Percentiles rank a stretch among this genome's conserved stretches.
Conservation (phyloP, 2,797 vertebrate genomes). For the Galaxias olidus region DNA sequence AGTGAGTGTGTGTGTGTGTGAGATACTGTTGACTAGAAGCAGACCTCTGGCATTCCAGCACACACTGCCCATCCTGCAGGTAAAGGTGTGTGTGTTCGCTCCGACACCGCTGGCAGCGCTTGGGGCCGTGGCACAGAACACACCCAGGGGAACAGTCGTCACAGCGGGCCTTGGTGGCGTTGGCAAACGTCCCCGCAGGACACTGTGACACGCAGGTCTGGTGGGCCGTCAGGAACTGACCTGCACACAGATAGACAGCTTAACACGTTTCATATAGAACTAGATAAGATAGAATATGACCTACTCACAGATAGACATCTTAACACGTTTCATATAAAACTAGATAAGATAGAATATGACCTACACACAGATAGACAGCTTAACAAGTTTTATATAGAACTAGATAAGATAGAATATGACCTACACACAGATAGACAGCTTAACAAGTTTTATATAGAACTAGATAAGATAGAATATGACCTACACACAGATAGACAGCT, state of each 20-base stretch:
- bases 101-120: slow-evolving; percentile 77
- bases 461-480: too few species aligned
- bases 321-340: too few species aligned
- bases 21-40: slow-evolving; percentile 17
- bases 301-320: too few species aligned
- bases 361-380: too few species aligned
- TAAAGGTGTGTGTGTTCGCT: slow-evolving; percentile 52
- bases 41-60: slow-evolving; percentile 80
- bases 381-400: too few species aligned
- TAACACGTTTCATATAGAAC: too few species aligned
- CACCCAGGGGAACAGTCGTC: slow-evolving; percentile 78
- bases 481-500: too few species aligned
- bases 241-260: background rate
- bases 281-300: too few species aligned
- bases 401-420: too few species aligned
- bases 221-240: slow-evolving; percentile 46
- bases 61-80: slow-evolving; percentile 82
- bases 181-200: slow-evolving; percentile 77
- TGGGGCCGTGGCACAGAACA: slow-evolving; percentile 48
- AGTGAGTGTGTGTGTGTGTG: background rate
- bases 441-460: too few species aligned
- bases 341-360: too few species aligned
- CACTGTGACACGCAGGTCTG: slow-evolving; percentile 75
- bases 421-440: too few species aligned
- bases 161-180: slow-evolving; percentile 71